Base-by-base conservation (phyloP, 2,113 vertebrate genomes). In the Nipponia nippon region DNA sequence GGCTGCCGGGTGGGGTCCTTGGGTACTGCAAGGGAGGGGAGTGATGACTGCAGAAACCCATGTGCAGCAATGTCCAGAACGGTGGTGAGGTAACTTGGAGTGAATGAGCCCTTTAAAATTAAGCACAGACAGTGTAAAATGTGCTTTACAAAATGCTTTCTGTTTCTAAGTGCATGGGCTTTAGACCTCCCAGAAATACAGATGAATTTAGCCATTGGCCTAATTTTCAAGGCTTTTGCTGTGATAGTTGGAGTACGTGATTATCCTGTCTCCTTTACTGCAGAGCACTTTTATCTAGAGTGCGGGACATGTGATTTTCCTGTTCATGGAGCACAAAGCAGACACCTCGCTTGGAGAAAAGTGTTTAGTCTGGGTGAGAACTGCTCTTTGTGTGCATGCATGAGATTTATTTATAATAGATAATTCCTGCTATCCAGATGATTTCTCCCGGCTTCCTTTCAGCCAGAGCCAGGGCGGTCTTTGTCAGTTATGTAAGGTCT, bases 321-420 rank as follows among this genome's bases (percentile, higher is more conserved):
- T 97, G 95, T 88, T 92, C 88, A 61, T 0, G 5, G 70, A 95
- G 83, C 90, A 96, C 53, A 91, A 90, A 96, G 92, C 94, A 95
- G 94, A 93, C 93, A 97, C 95, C 90, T 90, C 36, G 3, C 95
- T 95, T 81, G 89, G 71, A 96, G 91, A 83, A 52, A 80, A 96
- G 91, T 96, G 97, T 97, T 97, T 96, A 95, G 91, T 95, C 89
- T 97, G 96, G 55, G 75, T 87, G 97, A 95, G 90, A 96, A 77
- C 52, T 52, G 63, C 85, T 97, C 78, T 95, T 85, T 97, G 92
- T 96, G 88, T 49, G 71, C 71, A 27, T 0, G 38, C 79, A n/a
- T 62, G 53, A 42, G 71, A 73, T 95, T 92, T 93, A 95, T 95
- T 97, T 94, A 66, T 95, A 97, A 91, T 42, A 80, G 82, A 83